Percentiles rank a stretch among this genome's conserved stretches.
phyloP scores from a whole-genome alignment of 1,140 invertebrate species.

The Carcinoscorpius rotundicauda region DNA sequence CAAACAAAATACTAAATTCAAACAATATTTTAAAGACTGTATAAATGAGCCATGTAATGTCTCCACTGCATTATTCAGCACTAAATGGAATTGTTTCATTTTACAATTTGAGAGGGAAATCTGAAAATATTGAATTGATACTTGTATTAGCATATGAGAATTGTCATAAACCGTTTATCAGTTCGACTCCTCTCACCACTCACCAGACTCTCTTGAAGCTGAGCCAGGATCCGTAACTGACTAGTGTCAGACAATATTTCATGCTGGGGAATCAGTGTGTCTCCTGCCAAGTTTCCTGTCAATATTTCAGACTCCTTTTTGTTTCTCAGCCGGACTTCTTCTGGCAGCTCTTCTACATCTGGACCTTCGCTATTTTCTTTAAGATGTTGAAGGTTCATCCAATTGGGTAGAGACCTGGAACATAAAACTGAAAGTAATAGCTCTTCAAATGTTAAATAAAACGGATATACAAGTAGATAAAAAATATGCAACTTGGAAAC shows the following conservation, averaged over 20 bases:
- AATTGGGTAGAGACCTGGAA: conserved; percentile 63
- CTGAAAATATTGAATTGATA: too few species aligned
- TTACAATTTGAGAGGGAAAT: too few species aligned
- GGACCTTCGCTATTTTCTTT: conserved; percentile 10
- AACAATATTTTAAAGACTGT: too few species aligned
- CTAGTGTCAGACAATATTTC: conserved; percentile 68
- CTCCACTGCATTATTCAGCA: too few species aligned
- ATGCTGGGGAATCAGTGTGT: conserved; percentile 64
- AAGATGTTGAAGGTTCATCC: conserved; percentile 48
- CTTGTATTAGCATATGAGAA: too few species aligned
- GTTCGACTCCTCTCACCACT: background rate
- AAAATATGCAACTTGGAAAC: background rate
- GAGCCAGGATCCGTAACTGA: conserved; percentile 65
- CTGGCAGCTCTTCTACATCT: conserved; percentile 38
- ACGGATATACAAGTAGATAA: conserved; percentile 3
- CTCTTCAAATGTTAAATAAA: conserved; percentile 5
- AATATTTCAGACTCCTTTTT: conserved; percentile 82
- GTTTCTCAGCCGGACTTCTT: conserved; percentile 66
- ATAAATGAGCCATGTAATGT: too few species aligned
- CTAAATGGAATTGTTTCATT: too few species aligned
- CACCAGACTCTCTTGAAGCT: conserved; percentile 79
- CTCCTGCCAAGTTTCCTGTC: conserved; percentile 64
- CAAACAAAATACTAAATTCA: too few species aligned
- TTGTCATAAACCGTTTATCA: too few species aligned
- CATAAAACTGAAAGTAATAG: conserved; percentile 1